Evolutionary conservation across 2,113 vertebrate genomes (phyloP), one percentile per base, ranked within the genome.

Genomic region (Cervus canadensis): DNA sequence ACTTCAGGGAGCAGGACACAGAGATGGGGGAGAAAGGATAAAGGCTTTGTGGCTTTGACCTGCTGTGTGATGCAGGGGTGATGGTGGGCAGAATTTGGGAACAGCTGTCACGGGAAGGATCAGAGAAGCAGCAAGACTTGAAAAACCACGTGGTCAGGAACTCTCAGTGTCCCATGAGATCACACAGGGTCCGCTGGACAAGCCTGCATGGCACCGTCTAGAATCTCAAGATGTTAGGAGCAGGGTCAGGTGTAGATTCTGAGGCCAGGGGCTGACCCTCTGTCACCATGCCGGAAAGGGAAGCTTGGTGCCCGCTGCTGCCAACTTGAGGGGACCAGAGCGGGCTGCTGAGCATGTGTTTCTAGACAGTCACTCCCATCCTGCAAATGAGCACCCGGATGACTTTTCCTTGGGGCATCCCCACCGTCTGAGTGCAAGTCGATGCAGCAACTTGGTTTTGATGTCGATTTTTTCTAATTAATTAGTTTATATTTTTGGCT

Each of bases 101-200:
- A 43, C 11, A 43, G 23, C 25, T 26, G 76, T 40, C n/a, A 0
- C 1, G 2, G 7, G 30, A 56, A n/a, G 0, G 9, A 28, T 40
- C 26, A 4, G 50, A 25, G 59, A 28, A 40, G n/a, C 40, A 15
- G 36, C 78, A 21, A 40, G 60, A 57, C 40, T 2, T n/a, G 60
- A 59, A 7, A 3, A 5, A 19, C 52, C 2, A 1, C 3, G 1
- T 0, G 9, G 40, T 60, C 13, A 30, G 57, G 6, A 43, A 11
- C 17, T 43, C 50, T 14, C 13, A 5, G 14, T 3, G 56, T 36
- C 48, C 0, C 7, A 7, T 23, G 54, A 74, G 62, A 5, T 52
- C 62, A 54, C 62, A 12, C 25, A 4, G 45, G 7, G 2, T 19
- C 4, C 1, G 0, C 25, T 1, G 5, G 19, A 25, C 0, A 5